Conservation (phyloP, 2,888 invertebrate genomes). For the Parnassius glacialis region DNA sequence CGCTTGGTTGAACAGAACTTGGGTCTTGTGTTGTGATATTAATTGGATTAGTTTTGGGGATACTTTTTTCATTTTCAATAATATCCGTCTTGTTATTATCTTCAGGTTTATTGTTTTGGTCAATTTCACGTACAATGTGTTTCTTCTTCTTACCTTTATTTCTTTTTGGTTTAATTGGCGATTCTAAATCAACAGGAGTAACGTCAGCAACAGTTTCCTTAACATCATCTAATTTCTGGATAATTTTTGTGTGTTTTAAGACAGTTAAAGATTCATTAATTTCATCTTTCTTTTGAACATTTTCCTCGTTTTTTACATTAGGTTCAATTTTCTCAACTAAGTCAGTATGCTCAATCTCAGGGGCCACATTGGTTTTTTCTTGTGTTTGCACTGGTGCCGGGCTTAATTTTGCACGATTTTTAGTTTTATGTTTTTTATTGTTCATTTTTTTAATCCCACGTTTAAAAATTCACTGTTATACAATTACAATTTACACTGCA, state of each 20-base stretch:
- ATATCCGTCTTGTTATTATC: slow-evolving; percentile 24
- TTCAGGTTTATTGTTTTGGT: slow-evolving; percentile 32
- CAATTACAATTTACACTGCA: slow-evolving; percentile 22
- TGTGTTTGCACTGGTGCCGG: slow-evolving; percentile 33
- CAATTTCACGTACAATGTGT: slow-evolving; percentile 39
- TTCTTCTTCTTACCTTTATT: slow-evolving; percentile 71
- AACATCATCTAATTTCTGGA: slow-evolving; percentile 6
- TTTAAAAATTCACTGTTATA: neutral
- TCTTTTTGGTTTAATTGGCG: slow-evolving; percentile 73
- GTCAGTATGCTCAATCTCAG: slow-evolving; percentile 24
- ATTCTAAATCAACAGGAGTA: slow-evolving; percentile 30
- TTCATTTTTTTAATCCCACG: slow-evolving; percentile 49
- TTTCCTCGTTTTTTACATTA: slow-evolving; percentile 19
- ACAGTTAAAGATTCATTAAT: neutral
- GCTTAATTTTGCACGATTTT: slow-evolving; percentile 49
- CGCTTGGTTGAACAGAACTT: slow-evolving; percentile 41
- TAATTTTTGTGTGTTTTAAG: slow-evolving; percentile 21
- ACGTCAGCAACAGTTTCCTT: slow-evolving; percentile 13
- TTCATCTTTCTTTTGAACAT: slow-evolving; percentile 2
- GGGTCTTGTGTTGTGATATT: slow-evolving; percentile 16
- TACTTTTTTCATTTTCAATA: slow-evolving; percentile 25
- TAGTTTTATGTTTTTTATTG: slow-evolving; percentile 64
- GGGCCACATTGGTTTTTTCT: slow-evolving; percentile 11
- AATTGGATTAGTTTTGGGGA: slow-evolving; percentile 17
- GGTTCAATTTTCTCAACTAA: neutral